Evolutionary conservation across 2,797 vertebrate species (phyloP), one percentile per base, ranked within the genome.

Genomic region (Pangasius mekongensis): DNA sequence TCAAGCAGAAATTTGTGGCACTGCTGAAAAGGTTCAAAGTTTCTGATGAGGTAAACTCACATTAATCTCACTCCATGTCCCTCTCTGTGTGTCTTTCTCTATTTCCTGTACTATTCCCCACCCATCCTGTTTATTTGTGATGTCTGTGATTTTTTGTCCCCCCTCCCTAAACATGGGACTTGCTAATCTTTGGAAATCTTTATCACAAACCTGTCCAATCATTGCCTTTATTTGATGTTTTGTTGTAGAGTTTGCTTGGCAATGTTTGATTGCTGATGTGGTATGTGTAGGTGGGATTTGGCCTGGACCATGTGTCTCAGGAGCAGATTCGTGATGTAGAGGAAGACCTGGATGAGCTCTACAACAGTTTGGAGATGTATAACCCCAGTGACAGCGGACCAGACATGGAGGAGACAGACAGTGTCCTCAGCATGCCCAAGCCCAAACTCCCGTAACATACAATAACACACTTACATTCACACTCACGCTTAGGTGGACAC

Each of bases 361-460:
- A 99, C 22, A 98, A 99, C 94, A 99, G 98, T 89, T 94, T 99
- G 91, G 98, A 99, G 93, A 98, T 99, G 95, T 99, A 98, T 94
- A 99, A 99, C 94, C 98, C 98, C 92, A 99, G 98, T 7, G 98
- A 99, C 96, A 99, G 98, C 0, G 98, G 98, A 66, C 98, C 98
- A 0, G 98, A 99, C 92, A 97, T 98, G 92, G 98, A 99, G 87
- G 98, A 99, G 93, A 99, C 97, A 0, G 98, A 99, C 93, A 99
- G 98, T 88, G 97, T 99, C 94, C 96, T 97, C 86, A 99, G 98
- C 94, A 99, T 98, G 0, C 98, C 98, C 56, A 99, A 99, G 93
- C 98, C 98, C 71, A 99, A 95, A 90, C 93, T 95, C 83, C 88
- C 82, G 91, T 92, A 90, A 39, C 58, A 85, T 73, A 77, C 24